Conservation (phyloP, 2,888 invertebrate species). For the Quadroppia sp. region DNA sequence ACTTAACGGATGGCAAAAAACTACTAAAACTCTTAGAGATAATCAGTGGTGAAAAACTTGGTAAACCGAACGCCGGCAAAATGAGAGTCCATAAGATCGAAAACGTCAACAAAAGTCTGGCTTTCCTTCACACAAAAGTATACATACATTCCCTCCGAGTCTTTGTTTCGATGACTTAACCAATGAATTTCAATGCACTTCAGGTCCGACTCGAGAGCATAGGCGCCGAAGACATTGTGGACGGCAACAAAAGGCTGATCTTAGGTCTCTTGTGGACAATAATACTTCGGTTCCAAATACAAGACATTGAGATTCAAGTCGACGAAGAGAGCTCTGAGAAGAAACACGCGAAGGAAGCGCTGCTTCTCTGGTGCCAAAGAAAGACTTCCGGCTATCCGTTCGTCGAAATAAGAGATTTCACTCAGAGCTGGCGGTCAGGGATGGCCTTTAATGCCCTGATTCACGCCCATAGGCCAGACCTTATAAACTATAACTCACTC, state of each 20-base stretch:
- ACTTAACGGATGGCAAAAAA: constrained; percentile 91
- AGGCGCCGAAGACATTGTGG: constrained; percentile 98
- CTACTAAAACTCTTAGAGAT: constrained; percentile 91
- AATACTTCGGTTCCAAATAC: constrained; percentile 97
- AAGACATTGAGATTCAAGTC: constrained; percentile 60
- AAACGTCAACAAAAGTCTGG: constrained; percentile 95
- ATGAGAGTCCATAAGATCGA: constrained; percentile 99
- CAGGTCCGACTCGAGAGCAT: constrained; percentile 74
- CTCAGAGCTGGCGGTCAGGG: constrained; percentile 89
- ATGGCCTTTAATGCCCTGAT: constrained; percentile 98
- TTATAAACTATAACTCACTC: constrained; percentile 79
- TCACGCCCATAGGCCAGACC: constrained; percentile 92
- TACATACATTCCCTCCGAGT: too few species aligned
- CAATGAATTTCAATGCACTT: too few species aligned
- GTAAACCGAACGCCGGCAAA: constrained; percentile 89
- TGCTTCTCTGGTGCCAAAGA: constrained; percentile 96
- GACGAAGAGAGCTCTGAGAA: not conserved
- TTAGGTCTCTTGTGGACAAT: constrained; percentile 99
- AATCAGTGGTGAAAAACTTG: constrained; percentile 95
- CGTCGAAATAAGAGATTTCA: constrained; percentile 57
- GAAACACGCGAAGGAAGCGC: constrained; percentile 80
- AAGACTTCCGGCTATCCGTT: constrained; percentile 76
- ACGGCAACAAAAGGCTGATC: constrained; percentile 93
- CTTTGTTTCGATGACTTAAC: too few species aligned
- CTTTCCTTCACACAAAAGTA: constrained; percentile 89